Evolutionary conservation across 2,888 invertebrate species (phyloP).

Genomic region (Eurytoma californica): DNA sequence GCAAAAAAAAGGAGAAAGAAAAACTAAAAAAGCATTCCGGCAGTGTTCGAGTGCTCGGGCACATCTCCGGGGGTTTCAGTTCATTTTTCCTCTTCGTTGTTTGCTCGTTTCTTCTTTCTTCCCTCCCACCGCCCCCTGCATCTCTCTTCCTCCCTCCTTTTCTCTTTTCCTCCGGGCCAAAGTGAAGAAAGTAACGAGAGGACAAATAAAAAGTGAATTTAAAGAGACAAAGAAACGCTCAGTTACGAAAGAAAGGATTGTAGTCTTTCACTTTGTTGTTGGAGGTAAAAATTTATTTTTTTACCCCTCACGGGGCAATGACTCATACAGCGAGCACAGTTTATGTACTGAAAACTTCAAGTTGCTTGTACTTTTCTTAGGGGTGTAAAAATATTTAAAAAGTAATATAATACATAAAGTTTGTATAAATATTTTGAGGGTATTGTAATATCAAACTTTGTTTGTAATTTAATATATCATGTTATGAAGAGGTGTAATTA

Average conservation of each 20-base stretch:
- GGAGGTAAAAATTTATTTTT: conserved; percentile 39
- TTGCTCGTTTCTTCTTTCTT: conserved; percentile 7
- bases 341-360: conserved; percentile 14
- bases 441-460: no score
- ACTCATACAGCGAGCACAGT: neutral
- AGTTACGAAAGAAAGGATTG: conserved; percentile 37
- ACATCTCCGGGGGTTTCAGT: conserved; percentile 44
- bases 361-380: neutral
- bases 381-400: no score
- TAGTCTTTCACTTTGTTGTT: conserved; percentile 39
- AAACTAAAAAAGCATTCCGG: conserved; percentile 25
- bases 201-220: conserved; percentile 50
- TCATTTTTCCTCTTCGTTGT: conserved; percentile 39
- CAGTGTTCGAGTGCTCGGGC: conserved; percentile 36
- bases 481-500: no score
- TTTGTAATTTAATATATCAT: no score
- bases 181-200: conserved; percentile 60
- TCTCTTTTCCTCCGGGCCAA: conserved; percentile 36
- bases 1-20: conserved; percentile 18
- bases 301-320: neutral
- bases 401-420: no score
- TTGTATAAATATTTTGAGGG: no score
- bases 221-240: conserved; percentile 41
- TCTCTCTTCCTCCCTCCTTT: neutral
- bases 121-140: conserved; percentile 9